phyloP scores from a whole-genome alignment of 53 echinoderm and acorn worm genomes.

The Mesocentrotus franciscanus region DNA sequence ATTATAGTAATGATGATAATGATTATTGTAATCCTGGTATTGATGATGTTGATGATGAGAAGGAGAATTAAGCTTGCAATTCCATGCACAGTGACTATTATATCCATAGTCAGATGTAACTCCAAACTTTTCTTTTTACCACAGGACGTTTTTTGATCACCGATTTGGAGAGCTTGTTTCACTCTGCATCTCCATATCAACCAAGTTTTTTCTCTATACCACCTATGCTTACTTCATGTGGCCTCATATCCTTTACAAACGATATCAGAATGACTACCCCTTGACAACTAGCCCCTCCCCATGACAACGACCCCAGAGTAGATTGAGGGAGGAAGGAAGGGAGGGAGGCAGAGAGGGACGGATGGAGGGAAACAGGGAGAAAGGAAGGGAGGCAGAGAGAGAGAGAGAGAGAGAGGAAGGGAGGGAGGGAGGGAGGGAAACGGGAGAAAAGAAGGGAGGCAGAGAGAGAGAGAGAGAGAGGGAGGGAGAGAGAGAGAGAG shows the following conservation, averaged over 20 bases:
- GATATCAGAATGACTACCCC: neutral
- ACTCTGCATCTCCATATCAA: conserved; percentile 77
- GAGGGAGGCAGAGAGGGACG: no score
- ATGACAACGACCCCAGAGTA: no score
- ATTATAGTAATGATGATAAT: neutral
- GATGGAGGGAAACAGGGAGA: no score
- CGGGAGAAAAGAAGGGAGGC: no score
- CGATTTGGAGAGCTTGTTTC: conserved; percentile 78
- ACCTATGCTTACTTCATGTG: conserved; percentile 81
- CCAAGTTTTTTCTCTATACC: conserved; percentile 76
- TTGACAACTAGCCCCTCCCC: neutral
- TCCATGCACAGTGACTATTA: neutral
- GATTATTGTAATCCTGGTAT: neutral
- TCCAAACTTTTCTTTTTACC: neutral
- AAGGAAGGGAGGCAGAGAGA: no score
- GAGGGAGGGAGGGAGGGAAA: no score
- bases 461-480: no score
- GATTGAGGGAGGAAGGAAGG: no score
- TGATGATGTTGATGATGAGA: conserved; percentile 4
- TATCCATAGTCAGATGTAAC: neutral
- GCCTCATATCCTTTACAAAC: conserved; percentile 90
- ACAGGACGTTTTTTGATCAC: conserved; percentile 85
- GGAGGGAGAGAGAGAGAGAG: no score
- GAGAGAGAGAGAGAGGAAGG: no score
- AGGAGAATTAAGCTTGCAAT: neutral